Percentiles rank a stretch among this genome's conserved stretches.
Evolutionary conservation across 2,888 invertebrate species (phyloP).

Genomic region (Tachystola acroxantha): DNA sequence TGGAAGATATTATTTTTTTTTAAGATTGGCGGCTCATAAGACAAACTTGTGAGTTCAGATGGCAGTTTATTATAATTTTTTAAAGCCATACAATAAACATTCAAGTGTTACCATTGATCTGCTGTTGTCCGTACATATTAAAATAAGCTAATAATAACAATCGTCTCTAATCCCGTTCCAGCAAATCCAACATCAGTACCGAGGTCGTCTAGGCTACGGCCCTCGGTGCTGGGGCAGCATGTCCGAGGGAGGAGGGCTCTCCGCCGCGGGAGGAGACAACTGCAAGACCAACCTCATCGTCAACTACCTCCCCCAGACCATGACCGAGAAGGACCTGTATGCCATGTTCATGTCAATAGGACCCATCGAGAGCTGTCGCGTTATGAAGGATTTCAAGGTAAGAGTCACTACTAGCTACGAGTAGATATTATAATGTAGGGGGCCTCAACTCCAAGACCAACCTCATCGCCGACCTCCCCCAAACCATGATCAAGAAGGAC

Average conservation of each 20-base stretch:
- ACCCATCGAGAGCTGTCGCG: slow-evolving; percentile 92
- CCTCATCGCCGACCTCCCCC: slow-evolving; percentile 96
- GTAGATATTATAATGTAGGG: no score
- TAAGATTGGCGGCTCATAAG: no score
- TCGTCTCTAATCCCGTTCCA: slow-evolving; percentile 27
- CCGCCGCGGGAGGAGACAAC: slow-evolving; percentile 63
- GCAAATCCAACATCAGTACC: slow-evolving; percentile 71
- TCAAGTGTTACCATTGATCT: no score
- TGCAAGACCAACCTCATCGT: slow-evolving; percentile 92
- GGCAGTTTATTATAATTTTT: no score
- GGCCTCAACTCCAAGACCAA: slow-evolving; percentile 81
- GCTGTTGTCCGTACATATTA: no score
- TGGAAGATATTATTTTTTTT: no score
- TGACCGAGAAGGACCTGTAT: slow-evolving; percentile 94
- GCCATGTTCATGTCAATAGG: slow-evolving; percentile 93
- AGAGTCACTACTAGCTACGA: no score
- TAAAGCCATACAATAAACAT: no score
- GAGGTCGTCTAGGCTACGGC: slow-evolving; percentile 48
- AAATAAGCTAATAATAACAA: no score
- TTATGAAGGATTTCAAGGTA: slow-evolving; percentile 94
- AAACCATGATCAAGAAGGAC: slow-evolving; percentile 94
- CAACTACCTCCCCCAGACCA: slow-evolving; percentile 96
- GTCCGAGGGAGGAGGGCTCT: slow-evolving; percentile 67
- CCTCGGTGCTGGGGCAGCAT: slow-evolving; percentile 68
- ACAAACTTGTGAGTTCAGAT: no score